Evolutionary conservation across 2,797 vertebrate species (phyloP).

Genomic region (Brotula barbata): DNA sequence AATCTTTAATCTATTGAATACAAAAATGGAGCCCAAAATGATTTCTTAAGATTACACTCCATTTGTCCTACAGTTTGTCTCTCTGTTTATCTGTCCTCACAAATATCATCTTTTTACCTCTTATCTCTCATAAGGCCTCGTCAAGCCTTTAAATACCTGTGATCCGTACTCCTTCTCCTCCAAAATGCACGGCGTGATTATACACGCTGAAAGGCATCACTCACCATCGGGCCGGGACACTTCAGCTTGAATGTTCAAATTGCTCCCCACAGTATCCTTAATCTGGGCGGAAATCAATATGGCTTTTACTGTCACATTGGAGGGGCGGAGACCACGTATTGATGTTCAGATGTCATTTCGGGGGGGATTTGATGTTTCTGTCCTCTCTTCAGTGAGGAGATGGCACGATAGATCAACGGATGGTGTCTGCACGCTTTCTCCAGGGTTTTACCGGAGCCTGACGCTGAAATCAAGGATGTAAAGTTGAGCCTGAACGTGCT

Average conservation of each 20-base stretch:
- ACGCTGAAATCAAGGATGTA: slow-evolving; percentile 40
- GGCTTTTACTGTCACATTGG: slow-evolving; percentile 80
- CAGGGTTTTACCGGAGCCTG: slow-evolving; percentile 55
- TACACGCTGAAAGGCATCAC: slow-evolving; percentile 67
- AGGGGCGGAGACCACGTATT: slow-evolving; percentile 72
- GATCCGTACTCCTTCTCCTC: slow-evolving; percentile 23
- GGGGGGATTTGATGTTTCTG: slow-evolving; percentile 73
- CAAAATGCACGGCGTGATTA: slow-evolving; percentile 55
- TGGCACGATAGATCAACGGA: slow-evolving; percentile 63
- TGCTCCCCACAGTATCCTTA: slow-evolving; percentile 81
- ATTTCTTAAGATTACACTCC: neutral
- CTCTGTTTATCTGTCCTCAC: neutral
- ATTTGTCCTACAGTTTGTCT: neutral
- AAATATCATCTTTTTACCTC: neutral
- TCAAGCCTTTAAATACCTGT: slow-evolving; percentile 15
- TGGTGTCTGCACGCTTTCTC: slow-evolving; percentile 59
- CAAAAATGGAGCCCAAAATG: no score
- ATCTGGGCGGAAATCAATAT: slow-evolving; percentile 81
- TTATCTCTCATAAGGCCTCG: slow-evolving; percentile 2
- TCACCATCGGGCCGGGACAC: slow-evolving; percentile 66
- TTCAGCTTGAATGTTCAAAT: slow-evolving; percentile 79
- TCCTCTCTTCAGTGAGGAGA: slow-evolving; percentile 61
- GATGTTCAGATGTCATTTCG: slow-evolving; percentile 79
- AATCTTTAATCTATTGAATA: no score
- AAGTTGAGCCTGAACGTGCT: slow-evolving; percentile 45